These are phyloP conservation scores for Doryteuthis pealeii DNA, from an alignment of 1,140 invertebrate genomes.

Conservation along the genomic window DNA sequence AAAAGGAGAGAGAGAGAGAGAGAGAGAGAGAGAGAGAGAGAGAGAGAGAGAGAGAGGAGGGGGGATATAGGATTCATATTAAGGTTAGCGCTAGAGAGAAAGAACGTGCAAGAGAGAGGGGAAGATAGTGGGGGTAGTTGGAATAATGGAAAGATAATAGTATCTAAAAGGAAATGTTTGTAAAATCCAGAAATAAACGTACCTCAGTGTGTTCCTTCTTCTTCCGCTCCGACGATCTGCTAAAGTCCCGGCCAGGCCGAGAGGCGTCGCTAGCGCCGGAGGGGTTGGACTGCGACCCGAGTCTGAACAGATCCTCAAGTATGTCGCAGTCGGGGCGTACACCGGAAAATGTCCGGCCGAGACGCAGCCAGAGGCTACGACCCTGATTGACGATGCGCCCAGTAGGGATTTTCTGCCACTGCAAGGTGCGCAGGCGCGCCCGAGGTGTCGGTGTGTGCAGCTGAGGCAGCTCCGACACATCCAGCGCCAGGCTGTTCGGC, in stretches of 20 bases:
- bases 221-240: slow-evolving; percentile 40
- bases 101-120: too few species aligned
- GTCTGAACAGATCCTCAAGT: slow-evolving; percentile 54
- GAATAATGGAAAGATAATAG: too few species aligned
- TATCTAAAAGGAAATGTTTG: too few species aligned
- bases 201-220: slow-evolving; percentile 53
- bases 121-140: too few species aligned
- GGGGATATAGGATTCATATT: too few species aligned
- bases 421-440: slow-evolving; percentile 51
- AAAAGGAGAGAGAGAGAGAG: too few species aligned
- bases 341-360: slow-evolving; percentile 81
- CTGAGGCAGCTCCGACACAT: slow-evolving; percentile 43
- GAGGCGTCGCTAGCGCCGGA: too few species aligned
- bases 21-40: too few species aligned
- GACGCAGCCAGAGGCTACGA: slow-evolving; percentile 74
- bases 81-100: too few species aligned
- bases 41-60: too few species aligned
- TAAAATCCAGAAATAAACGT: too few species aligned
- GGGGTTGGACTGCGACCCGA: slow-evolving; percentile 23
- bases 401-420: slow-evolving; percentile 57
- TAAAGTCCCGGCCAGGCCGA: slow-evolving; percentile 29
- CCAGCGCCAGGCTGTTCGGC: neutral
- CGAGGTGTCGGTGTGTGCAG: slow-evolving; percentile 53
- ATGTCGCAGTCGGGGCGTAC: slow-evolving; percentile 59
- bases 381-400: slow-evolving; percentile 41